These are phyloP conservation scores for Chondrilla cf. caribensis DNA, from an alignment of 37 sponge, comb jelly and placozoan species.

Conservation along the genomic window DNA sequence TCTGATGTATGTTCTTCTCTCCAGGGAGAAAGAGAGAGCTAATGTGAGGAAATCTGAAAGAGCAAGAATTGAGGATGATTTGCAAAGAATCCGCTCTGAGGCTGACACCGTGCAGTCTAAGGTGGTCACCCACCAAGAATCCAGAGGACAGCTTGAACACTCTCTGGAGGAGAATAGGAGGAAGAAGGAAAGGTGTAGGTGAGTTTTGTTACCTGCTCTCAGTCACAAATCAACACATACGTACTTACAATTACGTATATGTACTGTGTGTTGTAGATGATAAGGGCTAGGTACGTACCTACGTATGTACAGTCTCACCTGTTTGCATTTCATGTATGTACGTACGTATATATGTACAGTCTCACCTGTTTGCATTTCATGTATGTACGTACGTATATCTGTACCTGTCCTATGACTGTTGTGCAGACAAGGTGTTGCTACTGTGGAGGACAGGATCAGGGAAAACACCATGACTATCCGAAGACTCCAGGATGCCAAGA, in stretches of 20 bases:
- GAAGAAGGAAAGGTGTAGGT: neutral
- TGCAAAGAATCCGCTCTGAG: neutral
- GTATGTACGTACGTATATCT: too few relatives aligned
- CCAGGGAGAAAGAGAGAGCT: neutral
- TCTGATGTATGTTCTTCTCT: too few relatives aligned
- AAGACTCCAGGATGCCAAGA: slow-evolving; percentile 34
- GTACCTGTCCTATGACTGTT: neutral
- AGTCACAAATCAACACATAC: neutral
- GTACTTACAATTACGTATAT: too few relatives aligned
- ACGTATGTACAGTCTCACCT: too few relatives aligned
- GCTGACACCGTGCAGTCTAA: neutral
- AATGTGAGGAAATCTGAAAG: neutral
- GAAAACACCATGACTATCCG: slow-evolving; percentile 33
- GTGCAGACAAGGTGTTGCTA: neutral
- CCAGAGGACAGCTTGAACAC: neutral
- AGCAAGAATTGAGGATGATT: neutral
- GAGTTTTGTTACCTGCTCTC: neutral
- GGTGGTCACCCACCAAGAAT: neutral
- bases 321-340: too few relatives aligned
- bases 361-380: too few relatives aligned
- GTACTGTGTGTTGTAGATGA: too few relatives aligned
- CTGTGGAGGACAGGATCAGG: neutral
- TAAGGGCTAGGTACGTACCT: too few relatives aligned
- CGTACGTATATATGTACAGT: too few relatives aligned
- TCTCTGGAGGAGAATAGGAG: slow-evolving; percentile 24